Evolutionary conservation across 2,797 vertebrate genomes (phyloP), one percentile per base, ranked within the genome.

Genomic region (Fratercula arctica): DNA sequence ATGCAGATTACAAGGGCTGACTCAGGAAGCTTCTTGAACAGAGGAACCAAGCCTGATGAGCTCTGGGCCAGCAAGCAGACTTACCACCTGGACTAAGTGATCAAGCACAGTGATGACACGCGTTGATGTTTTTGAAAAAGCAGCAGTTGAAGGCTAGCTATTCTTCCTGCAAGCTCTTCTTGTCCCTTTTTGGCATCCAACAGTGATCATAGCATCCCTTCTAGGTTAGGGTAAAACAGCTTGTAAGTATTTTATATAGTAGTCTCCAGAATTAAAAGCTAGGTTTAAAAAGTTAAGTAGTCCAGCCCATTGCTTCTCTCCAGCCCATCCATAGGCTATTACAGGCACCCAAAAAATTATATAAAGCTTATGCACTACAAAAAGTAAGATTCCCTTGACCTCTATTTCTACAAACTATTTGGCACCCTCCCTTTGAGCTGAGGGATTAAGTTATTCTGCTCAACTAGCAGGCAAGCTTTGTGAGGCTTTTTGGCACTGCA

Each of bases 181-280:
- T 72, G 39, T 76, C 63, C 76, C 80, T 89, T 93, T 93, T 84
- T 7, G 3, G 59, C 45, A 94, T 85, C 82, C 51, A 69, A 48
- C 43, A 69, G 68, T 46, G 39, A 92, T 39, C 54, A 31, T 6
- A 48, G 53, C 41, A 87, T 37, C 72, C 82, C 60, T 59, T 78
- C 87, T 54, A 85, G 41, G 26, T 94, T 79, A 81, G 53, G 25
- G 60, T 85, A 87, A 92, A 85, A 84, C 73, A 90, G 66, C 28
- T 59, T 68, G 29, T 67, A 83, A 61, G 28, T 60, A 81, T 73
- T 82, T 70, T n/a, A 59, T 45, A 84, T 61, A 91, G 73, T 53
- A 87, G 79, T 69, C 35, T 81, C 75, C 82, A 67, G 69, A 96
- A 88, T 94, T 93, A 94, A 97, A 92, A 96, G 59, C 79, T 78